phyloP scores from a whole-genome alignment of 1,140 invertebrate genomes.

The Spodoptera frugiperda region DNA sequence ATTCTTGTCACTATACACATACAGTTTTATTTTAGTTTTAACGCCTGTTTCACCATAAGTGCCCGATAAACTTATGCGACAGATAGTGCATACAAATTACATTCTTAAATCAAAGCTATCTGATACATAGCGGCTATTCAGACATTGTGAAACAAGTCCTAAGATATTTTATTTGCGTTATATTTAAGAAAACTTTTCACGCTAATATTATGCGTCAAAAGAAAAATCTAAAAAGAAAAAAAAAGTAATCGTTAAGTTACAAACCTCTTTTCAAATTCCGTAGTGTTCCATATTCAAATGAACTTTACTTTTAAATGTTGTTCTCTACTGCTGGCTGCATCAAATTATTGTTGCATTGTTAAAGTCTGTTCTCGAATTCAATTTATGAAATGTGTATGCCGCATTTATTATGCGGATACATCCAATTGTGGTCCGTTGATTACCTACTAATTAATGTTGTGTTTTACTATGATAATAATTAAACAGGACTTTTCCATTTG shows the following conservation, averaged over 20 bases:
- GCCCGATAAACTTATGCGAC: no score
- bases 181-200: no score
- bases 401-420: conserved; percentile 39
- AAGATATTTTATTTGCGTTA: no score
- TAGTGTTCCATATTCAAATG: conserved; percentile 34
- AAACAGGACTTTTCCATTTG: not conserved
- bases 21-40: no score
- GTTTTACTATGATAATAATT: not conserved
- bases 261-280: conserved; percentile 18
- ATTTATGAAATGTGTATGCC: conserved; percentile 17
- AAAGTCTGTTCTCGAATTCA: conserved; percentile 16
- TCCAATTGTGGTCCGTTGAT: conserved; percentile 5
- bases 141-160: no score
- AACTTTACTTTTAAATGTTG: conserved; percentile 32
- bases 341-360: conserved; percentile 10
- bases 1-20: no score
- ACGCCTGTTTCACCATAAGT: no score
- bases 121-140: no score
- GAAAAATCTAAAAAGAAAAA: conserved; percentile 16
- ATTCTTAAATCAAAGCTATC: no score
- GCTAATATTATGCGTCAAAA: no score
- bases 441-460: not conserved
- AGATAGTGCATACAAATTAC: no score
- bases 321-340: conserved; percentile 19
- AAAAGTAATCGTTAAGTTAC: not conserved